Conservation (phyloP, 1,140 invertebrate species). For the Orussus abietinus region DNA sequence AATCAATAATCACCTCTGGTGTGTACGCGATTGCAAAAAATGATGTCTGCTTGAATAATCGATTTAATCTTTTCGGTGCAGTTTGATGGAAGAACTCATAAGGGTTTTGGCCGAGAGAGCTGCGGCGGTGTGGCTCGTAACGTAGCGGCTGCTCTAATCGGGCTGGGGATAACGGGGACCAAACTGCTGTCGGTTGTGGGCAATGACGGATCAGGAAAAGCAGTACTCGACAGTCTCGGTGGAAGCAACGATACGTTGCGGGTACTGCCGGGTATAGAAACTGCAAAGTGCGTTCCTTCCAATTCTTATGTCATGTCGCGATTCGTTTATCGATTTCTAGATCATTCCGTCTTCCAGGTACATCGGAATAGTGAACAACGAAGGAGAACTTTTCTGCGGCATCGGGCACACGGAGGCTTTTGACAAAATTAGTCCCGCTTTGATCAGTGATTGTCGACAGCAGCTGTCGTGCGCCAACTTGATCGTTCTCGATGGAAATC, state of each 20-base stretch:
- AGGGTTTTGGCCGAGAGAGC: conserved; percentile 59
- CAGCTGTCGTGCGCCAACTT: conserved; percentile 58
- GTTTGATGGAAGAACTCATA: conserved; percentile 76
- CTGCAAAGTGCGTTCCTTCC: conserved; percentile 40
- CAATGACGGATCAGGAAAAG: conserved; percentile 58
- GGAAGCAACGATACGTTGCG: conserved; percentile 39
- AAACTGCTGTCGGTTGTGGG: conserved; percentile 80
- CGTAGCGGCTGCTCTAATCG: conserved; percentile 77
- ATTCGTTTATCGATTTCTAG: conserved; percentile 7
- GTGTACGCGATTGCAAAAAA: too few relatives aligned
- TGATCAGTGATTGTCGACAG: conserved; percentile 50
- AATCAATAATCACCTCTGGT: too few relatives aligned
- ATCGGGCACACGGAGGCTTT: conserved; percentile 84
- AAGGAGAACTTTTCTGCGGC: conserved; percentile 73
- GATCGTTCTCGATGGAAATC: conserved; percentile 79
- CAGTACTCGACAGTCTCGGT: conserved; percentile 52
- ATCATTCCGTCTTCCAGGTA: conserved; percentile 57
- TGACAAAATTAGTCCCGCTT: conserved; percentile 61
- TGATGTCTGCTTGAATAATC: too few relatives aligned
- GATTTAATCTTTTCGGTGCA: conserved; percentile 44
- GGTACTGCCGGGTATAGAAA: conserved; percentile 33
- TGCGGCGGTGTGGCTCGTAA: conserved; percentile 89
- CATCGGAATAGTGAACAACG: conserved; percentile 65
- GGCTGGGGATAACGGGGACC: conserved; percentile 61
- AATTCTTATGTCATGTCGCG: conserved; percentile 3